These are phyloP conservation scores for Moxostoma hubbsi DNA, from an alignment of 2,797 vertebrate species.

Conservation along the genomic window DNA sequence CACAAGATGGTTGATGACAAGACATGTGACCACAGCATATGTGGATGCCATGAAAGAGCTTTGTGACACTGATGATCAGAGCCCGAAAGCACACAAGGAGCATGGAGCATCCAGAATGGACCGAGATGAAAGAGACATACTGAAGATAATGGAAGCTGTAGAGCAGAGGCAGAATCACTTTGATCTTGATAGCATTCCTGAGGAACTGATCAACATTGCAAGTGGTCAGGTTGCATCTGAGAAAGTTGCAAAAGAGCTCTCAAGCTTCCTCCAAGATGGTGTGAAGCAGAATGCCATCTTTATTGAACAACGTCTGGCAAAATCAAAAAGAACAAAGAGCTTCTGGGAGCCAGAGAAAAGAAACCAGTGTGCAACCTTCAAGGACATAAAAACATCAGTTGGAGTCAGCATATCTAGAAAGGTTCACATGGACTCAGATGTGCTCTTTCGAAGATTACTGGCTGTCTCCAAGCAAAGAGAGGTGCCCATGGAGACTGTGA, in stretches of 20 bases:
- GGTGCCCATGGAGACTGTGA: constrained; percentile 11
- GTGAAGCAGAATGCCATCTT: constrained; percentile 16
- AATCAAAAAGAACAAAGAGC: constrained; percentile 38
- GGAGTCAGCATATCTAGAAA: background rate
- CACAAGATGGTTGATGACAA: constrained; percentile 18
- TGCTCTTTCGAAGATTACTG: constrained; percentile 23
- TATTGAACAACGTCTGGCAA: constrained; percentile 26
- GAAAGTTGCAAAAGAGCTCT: constrained; percentile 29
- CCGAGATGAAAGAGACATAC: constrained; percentile 12
- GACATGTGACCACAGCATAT: constrained; percentile 43
- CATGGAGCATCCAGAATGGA: constrained; percentile 14
- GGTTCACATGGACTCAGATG: constrained; percentile 31
- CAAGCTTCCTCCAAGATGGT: constrained; percentile 36
- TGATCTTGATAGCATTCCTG: constrained; percentile 15
- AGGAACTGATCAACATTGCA: constrained; percentile 25
- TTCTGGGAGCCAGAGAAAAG: constrained; percentile 43
- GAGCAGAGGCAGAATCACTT: constrained; percentile 18
- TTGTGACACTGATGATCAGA: constrained; percentile 20
- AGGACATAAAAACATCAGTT: constrained; percentile 19
- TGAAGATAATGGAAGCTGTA: constrained; percentile 14
- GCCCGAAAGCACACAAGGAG: constrained; percentile 12
- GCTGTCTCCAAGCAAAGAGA: constrained; percentile 35
- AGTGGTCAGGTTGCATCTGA: constrained; percentile 31
- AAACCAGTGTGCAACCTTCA: constrained; percentile 7
- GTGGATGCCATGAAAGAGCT: constrained; percentile 40